These are phyloP conservation scores for Drosophila kanekoi DNA, from an alignment of 2,888 invertebrate species.

Conservation along the genomic window DNA sequence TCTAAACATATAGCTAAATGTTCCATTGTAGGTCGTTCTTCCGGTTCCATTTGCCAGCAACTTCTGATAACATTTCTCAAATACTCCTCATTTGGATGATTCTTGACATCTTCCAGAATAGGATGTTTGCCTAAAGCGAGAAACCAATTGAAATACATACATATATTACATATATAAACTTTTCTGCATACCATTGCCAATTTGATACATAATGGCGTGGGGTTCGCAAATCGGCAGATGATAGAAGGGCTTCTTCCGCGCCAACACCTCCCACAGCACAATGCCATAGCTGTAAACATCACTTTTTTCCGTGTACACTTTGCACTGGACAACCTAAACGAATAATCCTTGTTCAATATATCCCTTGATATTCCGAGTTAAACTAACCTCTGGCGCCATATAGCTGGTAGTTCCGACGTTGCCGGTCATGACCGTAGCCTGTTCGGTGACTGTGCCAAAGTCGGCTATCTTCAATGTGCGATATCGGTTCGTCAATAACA, in stretches of 20 bases:
- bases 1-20: too few species aligned
- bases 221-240: slow-evolving; percentile 1
- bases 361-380: not conserved
- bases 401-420: slow-evolving; percentile 13
- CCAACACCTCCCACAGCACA: slow-evolving; percentile 34
- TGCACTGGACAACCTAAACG: not conserved
- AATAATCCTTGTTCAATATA: not conserved
- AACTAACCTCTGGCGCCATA: slow-evolving; percentile 28
- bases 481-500: slow-evolving; percentile 13
- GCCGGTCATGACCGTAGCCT: not conserved
- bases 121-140: slow-evolving; percentile 1
- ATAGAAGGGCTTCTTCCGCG: slow-evolving; percentile 26
- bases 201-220: not conserved
- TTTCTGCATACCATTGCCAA: not conserved
- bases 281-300: slow-evolving; percentile 36
- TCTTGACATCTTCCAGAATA: not conserved
- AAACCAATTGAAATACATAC: not conserved
- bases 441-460: slow-evolving; percentile 25
- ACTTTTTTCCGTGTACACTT: not conserved
- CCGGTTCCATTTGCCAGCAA: too few species aligned
- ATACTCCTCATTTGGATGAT: too few species aligned
- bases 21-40: too few species aligned
- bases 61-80: too few species aligned
- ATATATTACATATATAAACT: not conserved
- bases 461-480: slow-evolving; percentile 25